A percentile compares a stretch with the other conserved stretches of the same genome.
Conservation (phyloP, 1,140 invertebrate genomes). For the Stegodyphus dumicola region DNA sequence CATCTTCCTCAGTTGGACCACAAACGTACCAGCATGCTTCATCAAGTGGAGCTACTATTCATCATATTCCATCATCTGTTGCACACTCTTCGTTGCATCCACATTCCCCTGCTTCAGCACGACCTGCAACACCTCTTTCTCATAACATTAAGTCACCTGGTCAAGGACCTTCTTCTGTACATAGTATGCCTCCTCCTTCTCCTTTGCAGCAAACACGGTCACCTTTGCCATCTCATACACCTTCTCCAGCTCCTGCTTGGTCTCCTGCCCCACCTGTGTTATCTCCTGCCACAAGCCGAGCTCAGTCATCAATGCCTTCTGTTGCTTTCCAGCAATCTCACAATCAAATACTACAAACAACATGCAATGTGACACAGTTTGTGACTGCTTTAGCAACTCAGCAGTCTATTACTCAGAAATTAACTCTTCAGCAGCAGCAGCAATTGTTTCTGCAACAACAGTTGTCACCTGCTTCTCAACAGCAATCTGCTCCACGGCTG, state of each 20-base stretch:
- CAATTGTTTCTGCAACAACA: slow-evolving; percentile 18
- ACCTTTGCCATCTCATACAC: slow-evolving; percentile 48
- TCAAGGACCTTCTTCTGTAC: slow-evolving; percentile 53
- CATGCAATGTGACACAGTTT: slow-evolving; percentile 43
- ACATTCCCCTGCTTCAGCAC: slow-evolving; percentile 60
- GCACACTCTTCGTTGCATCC: slow-evolving; percentile 59
- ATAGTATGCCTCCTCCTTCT: slow-evolving; percentile 61
- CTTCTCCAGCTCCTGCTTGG: slow-evolving; percentile 52
- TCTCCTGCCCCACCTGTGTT: slow-evolving; percentile 53
- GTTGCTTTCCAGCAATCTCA: slow-evolving; percentile 54
- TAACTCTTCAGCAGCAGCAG: slow-evolving; percentile 34
- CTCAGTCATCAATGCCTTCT: slow-evolving; percentile 26
- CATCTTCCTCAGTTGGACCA: slow-evolving; percentile 17
- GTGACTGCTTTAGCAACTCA: slow-evolving; percentile 37
- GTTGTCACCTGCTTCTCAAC: slow-evolving; percentile 7
- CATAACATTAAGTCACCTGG: slow-evolving; percentile 46
- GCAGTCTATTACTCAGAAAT: slow-evolving; percentile 34
- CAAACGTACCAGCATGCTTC: slow-evolving; percentile 47
- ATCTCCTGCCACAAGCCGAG: slow-evolving; percentile 44
- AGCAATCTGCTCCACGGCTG: slow-evolving; percentile 23
- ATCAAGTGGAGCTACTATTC: slow-evolving; percentile 45
- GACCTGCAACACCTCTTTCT: slow-evolving; percentile 62
- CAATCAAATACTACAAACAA: slow-evolving; percentile 53
- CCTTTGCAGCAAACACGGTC: slow-evolving; percentile 60
- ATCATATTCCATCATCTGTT: slow-evolving; percentile 56